Conservation (phyloP, 2,888 invertebrate genomes). For the Brenthis ino region DNA sequence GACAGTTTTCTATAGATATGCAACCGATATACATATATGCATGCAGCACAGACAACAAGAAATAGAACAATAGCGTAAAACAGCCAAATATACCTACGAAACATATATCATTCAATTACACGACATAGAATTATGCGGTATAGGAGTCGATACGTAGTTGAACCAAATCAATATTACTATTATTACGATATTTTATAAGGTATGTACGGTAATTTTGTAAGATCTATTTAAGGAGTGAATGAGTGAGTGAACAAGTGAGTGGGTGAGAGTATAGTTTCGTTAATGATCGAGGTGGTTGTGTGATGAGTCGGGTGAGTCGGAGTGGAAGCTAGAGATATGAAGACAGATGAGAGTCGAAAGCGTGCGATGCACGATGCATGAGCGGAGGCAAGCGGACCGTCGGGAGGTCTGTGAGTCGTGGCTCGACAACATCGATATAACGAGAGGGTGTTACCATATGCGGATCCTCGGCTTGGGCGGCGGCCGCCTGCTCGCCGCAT, state of each 20-base stretch:
- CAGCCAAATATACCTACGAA: conserved; percentile 34
- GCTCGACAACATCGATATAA: conserved; percentile 66
- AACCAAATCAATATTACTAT: conserved; percentile 3
- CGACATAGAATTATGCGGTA: conserved; percentile 34
- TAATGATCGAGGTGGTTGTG: conserved; percentile 37
- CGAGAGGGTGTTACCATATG: conserved; percentile 89
- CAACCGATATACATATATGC: conserved; percentile 32
- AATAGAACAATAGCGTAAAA: conserved; percentile 35
- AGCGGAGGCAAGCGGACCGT: conserved; percentile 64
- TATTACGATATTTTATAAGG: conserved; percentile 1
- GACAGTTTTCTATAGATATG: conserved; percentile 25
- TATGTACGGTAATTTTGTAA: conserved; percentile 9
- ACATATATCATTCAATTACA: conserved; percentile 37
- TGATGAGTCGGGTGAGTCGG: conserved; percentile 13
- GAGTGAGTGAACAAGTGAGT: conserved; percentile 21
- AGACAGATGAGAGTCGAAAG: conserved; percentile 64
- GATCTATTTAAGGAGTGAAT: conserved; percentile 22
- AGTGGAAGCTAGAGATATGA: conserved; percentile 40
- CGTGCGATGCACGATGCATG: conserved; percentile 78
- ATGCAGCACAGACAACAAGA: conserved; percentile 40
- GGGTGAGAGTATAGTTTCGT: conserved; percentile 26
- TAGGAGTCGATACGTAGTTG: conserved; percentile 25
- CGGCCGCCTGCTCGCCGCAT: conserved; percentile 87
- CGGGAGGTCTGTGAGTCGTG: conserved; percentile 64
- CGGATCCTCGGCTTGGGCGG: conserved; percentile 94